phyloP scores from a whole-genome alignment of 1,140 invertebrate species.

The Caerostris extrusa region DNA sequence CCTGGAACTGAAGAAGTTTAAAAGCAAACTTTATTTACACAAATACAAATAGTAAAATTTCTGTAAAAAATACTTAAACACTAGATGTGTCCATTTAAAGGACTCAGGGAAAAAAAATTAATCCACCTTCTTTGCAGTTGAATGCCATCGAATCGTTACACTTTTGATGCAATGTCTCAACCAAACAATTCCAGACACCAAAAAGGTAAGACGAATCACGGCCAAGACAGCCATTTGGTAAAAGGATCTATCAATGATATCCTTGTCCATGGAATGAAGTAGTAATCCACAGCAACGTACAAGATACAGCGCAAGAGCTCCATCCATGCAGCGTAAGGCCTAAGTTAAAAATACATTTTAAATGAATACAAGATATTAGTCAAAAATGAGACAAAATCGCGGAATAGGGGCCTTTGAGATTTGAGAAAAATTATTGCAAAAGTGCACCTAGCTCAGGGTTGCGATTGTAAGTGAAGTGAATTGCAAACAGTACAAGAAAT shows the following conservation, averaged over 20 bases:
- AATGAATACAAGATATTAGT: neutral
- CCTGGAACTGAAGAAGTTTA: neutral
- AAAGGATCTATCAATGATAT: neutral
- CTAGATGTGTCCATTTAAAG: neutral
- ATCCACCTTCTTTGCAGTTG: neutral
- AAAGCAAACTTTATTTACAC: neutral
- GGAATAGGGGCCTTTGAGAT: too few species aligned
- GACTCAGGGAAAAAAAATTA: neutral
- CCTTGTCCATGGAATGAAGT: constrained; percentile 27
- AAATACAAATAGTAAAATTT: neutral
- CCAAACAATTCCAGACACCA: neutral
- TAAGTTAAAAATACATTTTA: neutral
- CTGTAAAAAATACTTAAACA: neutral
- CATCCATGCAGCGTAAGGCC: constrained; percentile 7
- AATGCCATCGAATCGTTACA: neutral
- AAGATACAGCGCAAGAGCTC: constrained; percentile 11
- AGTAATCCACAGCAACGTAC: neutral
- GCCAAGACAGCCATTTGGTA: neutral
- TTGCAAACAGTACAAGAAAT: too few species aligned
- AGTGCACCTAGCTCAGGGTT: too few species aligned
- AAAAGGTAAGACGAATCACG: neutral
- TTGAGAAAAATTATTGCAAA: too few species aligned
- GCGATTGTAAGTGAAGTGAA: too few species aligned
- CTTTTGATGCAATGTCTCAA: constrained; percentile 26
- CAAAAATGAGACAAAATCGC: too few species aligned